phyloP scores from a whole-genome alignment of 2,888 invertebrate genomes.

The Lampropteryx suffumata region DNA sequence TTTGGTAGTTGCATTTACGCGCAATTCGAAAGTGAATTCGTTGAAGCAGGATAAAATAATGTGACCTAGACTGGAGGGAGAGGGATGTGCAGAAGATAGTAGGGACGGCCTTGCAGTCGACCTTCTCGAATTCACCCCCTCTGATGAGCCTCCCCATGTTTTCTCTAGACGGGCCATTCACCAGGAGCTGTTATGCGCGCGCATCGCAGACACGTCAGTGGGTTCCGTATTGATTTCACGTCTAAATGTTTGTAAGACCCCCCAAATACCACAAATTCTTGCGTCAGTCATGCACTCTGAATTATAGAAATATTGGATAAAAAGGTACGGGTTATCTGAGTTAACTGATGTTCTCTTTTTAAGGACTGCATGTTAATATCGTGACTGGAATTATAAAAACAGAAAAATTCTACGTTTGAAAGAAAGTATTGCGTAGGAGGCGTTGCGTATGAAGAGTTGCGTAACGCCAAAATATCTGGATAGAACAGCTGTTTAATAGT shows the following conservation, averaged over 20 bases:
- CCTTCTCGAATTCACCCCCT: conserved; percentile 66
- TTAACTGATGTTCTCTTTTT: too few relatives aligned
- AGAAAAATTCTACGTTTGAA: conserved; percentile 16
- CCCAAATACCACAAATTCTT: conserved; percentile 36
- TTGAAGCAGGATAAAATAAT: conserved; percentile 45
- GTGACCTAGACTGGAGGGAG: conserved; percentile 37
- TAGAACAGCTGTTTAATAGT: conserved; percentile 56
- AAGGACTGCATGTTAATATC: not conserved
- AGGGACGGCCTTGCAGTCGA: conserved; percentile 70
- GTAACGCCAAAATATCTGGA: conserved; percentile 39
- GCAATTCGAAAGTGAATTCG: conserved; percentile 63
- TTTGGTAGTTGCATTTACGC: conserved; percentile 64
- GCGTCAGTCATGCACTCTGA: too few relatives aligned
- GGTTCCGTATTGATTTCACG: conserved; percentile 68
- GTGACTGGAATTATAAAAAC: conserved; percentile 11
- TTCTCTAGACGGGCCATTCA: conserved; percentile 73
- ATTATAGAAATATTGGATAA: too few relatives aligned
- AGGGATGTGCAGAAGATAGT: conserved; percentile 64
- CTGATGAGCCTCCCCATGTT: conserved; percentile 51
- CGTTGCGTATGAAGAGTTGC: conserved; percentile 41
- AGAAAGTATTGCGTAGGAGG: conserved; percentile 17
- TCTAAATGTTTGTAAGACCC: conserved; percentile 49
- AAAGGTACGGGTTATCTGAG: too few relatives aligned
- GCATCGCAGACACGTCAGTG: conserved; percentile 60
- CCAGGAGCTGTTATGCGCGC: conserved; percentile 67